Evolutionary conservation across 1,140 invertebrate genomes (phyloP).

Genomic region (Vanessa tameamea): DNA sequence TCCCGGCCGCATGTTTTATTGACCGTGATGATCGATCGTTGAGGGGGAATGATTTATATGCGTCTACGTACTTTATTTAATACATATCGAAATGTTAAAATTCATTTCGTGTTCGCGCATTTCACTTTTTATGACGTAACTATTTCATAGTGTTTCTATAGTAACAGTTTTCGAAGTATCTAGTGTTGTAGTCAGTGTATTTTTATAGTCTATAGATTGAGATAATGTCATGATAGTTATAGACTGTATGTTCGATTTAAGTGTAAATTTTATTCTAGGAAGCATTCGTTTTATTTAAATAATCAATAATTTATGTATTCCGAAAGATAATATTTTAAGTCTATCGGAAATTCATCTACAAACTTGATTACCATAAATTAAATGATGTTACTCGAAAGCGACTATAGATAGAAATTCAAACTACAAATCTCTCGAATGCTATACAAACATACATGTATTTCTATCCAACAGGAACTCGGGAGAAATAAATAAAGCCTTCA

Average conservation of each 20-base stretch:
- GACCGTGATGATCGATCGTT: conserved; percentile 48
- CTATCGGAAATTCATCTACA: conserved; percentile 9
- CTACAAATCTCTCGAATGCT: conserved; percentile 31
- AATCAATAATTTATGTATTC: conserved; percentile 4
- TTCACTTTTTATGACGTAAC: neutral
- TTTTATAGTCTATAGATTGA: no score
- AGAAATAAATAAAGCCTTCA: conserved; percentile 72
- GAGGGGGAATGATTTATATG: conserved; percentile 34
- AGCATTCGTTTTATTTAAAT: conserved; percentile 25
- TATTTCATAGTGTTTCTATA: no score
- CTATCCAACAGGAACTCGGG: conserved; percentile 60
- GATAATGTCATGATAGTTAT: no score
- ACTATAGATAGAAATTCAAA: conserved; percentile 16
- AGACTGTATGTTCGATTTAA: neutral
- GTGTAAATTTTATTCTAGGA: neutral
- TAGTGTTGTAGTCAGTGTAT: no score
- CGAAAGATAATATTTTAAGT: conserved; percentile 4
- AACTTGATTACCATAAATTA: conserved; percentile 5
- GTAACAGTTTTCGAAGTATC: no score
- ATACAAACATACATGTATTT: conserved; percentile 58
- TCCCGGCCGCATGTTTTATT: conserved; percentile 42
- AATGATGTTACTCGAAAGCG: neutral
- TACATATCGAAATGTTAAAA: conserved; percentile 22
- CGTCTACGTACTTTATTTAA: conserved; percentile 13
- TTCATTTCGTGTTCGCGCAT: conserved; percentile 20